phyloP scores from a whole-genome alignment of 2,113 vertebrate genomes.

The Nothocercus nigrocapillus region DNA sequence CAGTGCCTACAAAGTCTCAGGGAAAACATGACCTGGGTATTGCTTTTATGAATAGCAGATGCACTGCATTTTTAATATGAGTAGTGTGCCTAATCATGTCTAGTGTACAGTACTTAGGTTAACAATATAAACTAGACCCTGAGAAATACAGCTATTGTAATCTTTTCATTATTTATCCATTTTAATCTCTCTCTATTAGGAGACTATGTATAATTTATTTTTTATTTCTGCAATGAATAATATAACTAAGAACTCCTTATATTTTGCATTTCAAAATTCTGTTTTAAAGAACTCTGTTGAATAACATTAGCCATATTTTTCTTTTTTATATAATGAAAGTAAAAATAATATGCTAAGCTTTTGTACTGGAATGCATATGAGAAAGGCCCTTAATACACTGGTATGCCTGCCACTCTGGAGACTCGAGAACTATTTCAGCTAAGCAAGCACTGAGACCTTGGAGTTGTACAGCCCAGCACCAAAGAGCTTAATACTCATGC shows the following conservation, averaged over 20 bases:
- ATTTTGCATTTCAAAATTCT: constrained; percentile 45
- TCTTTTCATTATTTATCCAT: constrained; percentile 64
- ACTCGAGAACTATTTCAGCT: not conserved
- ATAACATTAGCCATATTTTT: not conserved
- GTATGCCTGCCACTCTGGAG: not conserved
- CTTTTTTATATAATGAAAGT: constrained; percentile 17
- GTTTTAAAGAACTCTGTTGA: constrained; percentile 37
- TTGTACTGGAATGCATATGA: not conserved
- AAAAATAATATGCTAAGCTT: constrained; percentile 29
- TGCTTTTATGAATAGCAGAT: constrained; percentile 48
- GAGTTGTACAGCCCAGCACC: not conserved
- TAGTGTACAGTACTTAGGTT: constrained; percentile 45
- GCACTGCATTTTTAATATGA: constrained; percentile 56
- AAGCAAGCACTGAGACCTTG: not conserved
- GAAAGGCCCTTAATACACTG: not conserved
- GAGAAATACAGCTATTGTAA: constrained; percentile 45
- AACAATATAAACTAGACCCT: constrained; percentile 58
- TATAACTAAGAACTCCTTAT: constrained; percentile 48
- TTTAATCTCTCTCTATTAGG: constrained; percentile 63
- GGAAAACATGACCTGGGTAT: constrained; percentile 37
- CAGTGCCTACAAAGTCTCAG: not conserved
- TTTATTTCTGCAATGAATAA: constrained; percentile 67
- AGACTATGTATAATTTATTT: constrained; percentile 59
- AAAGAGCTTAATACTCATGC: constrained; percentile 1
- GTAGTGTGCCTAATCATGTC: constrained; percentile 16